Evolutionary conservation across 2,888 invertebrate genomes (phyloP).

Genomic region (Hyposoter didymator): DNA sequence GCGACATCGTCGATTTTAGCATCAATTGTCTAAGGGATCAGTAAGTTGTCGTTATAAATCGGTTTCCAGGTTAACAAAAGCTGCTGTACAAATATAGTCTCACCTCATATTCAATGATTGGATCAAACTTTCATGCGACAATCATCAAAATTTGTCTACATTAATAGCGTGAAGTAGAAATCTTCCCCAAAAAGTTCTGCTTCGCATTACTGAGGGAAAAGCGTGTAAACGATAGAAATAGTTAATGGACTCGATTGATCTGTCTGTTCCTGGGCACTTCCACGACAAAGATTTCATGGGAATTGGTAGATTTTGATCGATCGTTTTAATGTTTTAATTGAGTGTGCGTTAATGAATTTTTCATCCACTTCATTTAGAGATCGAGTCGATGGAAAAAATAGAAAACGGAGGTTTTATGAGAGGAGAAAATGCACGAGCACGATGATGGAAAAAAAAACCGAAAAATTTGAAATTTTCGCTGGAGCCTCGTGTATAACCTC

Average conservation of each 20-base stretch:
- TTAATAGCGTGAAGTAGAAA: neutral
- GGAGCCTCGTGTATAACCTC: slow-evolving; percentile 53
- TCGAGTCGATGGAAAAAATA: neutral
- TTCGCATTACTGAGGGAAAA: neutral
- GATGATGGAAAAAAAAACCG: neutral
- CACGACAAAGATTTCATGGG: neutral
- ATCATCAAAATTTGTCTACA: too few relatives aligned
- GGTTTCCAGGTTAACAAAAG: too few relatives aligned
- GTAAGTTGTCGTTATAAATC: too few relatives aligned
- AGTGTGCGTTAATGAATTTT: neutral
- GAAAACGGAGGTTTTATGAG: neutral
- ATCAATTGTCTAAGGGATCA: too few relatives aligned
- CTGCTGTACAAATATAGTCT: too few relatives aligned
- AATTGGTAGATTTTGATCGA: neutral
- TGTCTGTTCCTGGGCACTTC: neutral
- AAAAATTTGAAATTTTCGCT: slow-evolving; percentile 52
- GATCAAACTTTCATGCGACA: too few relatives aligned
- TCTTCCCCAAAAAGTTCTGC: neutral
- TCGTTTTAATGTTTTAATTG: neutral
- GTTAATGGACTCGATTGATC: too few relatives aligned
- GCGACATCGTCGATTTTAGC: too few relatives aligned
- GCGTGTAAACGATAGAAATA: too few relatives aligned
- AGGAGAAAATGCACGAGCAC: neutral
- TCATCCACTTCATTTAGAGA: neutral
- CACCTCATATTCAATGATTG: too few relatives aligned